Evolutionary conservation across 1,140 invertebrate genomes (phyloP), one percentile per base, ranked within the genome.

Genomic region (Conus betulinus): DNA sequence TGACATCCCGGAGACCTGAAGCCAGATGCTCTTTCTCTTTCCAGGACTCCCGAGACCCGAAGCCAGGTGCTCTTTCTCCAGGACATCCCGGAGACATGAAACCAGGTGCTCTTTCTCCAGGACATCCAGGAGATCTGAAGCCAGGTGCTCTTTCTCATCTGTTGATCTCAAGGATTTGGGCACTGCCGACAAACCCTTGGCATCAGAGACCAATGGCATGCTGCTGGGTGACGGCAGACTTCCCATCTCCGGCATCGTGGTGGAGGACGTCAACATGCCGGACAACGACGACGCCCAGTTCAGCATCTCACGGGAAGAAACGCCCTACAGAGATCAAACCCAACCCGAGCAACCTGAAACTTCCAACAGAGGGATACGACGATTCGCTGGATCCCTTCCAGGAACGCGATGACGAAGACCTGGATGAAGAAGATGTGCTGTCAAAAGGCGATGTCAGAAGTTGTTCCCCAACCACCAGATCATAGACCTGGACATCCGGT

Each of bases 381-480:
- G 76, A 78, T 25, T 17, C 25, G 17, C 25, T 15, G 7, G 8
- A 10, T 78, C 7, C 67, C 17, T 20, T 17, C 15, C 11, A 51
- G 25, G 76, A 78, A 78, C 8, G 8, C n/a, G 17, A 17, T 10
- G 7, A 78, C 11, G 25, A 39, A 78, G n/a, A 51, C 7, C 7
- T 11, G 25, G 27, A 10, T 39, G 27, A 78, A 51, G 39, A 78
- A 78, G 27, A 7, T 51, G 67, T 2, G 17, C 67, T 5, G 3
- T 27, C 76, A 5, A 51, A 78, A 25, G 7, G 1, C 7, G 25
- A 7, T 25, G 39, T n/a, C 27, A 27, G 2, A 39, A n/a, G 76
- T 78, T n/a, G n/a, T n/a, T 78, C 76, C 76, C 76, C 25, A 78
- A 39, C 17, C 76, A 78, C 76, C 76, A 51, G 25, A 39, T 78